These are phyloP conservation scores for Chloroclysta siterata DNA, from an alignment of 2,888 invertebrate genomes.

Conservation along the genomic window DNA sequence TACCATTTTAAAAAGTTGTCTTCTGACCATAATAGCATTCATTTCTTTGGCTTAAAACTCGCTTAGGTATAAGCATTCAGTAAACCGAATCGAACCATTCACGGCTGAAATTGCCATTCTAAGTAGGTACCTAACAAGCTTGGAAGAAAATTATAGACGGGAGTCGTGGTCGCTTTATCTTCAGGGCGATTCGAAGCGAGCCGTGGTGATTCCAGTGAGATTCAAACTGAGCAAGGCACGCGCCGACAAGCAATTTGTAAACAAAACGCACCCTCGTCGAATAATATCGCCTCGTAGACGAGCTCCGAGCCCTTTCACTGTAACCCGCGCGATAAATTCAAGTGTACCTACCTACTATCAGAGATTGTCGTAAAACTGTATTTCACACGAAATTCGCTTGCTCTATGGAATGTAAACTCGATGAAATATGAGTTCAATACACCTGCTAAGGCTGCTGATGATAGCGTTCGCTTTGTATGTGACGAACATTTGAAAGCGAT, in stretches of 20 bases:
- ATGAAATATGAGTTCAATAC: constrained; percentile 31
- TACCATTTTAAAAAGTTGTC: too few relatives aligned
- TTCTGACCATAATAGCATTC: constrained; percentile 29
- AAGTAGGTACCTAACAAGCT: constrained; percentile 60
- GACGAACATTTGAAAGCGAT: neutral
- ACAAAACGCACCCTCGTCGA: constrained; percentile 77
- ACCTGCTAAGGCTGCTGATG: constrained; percentile 13
- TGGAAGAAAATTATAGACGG: constrained; percentile 69
- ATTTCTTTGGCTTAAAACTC: constrained; percentile 35
- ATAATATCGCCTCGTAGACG: constrained; percentile 66
- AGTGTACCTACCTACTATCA: constrained; percentile 60
- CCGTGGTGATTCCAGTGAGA: constrained; percentile 57
- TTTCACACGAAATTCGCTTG: constrained; percentile 45
- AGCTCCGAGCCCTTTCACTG: constrained; percentile 65
- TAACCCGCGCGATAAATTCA: constrained; percentile 69
- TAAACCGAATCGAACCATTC: constrained; percentile 69
- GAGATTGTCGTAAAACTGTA: constrained; percentile 64
- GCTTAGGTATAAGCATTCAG: constrained; percentile 44
- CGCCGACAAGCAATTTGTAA: constrained; percentile 78
- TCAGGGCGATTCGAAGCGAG: constrained; percentile 36
- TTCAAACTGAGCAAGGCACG: constrained; percentile 65
- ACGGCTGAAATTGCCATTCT: constrained; percentile 63
- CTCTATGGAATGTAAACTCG: constrained; percentile 35
- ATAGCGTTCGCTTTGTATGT: constrained; percentile 2
- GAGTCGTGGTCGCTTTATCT: constrained; percentile 66